Evolutionary conservation across 2,113 vertebrate genomes (phyloP).

Genomic region (Chionomys nivalis): DNA sequence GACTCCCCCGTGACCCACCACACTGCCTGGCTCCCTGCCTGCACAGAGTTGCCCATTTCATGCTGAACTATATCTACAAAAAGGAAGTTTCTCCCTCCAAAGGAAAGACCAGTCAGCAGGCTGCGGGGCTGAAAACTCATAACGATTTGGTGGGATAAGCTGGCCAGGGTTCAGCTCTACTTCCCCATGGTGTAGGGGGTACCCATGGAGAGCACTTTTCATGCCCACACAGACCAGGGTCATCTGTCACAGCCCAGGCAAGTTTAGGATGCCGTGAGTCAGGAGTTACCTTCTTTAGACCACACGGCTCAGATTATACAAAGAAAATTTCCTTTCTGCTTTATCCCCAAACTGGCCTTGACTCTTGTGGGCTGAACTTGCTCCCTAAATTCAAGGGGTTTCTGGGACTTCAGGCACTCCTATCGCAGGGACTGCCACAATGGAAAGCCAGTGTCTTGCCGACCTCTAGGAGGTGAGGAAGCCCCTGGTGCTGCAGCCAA

Average conservation of each 20-base stretch:
- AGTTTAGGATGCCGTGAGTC: neutral
- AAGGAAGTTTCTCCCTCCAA: neutral
- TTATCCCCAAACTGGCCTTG: neutral
- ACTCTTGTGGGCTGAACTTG: neutral
- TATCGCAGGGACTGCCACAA: neutral
- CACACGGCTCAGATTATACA: neutral
- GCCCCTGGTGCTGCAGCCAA: neutral
- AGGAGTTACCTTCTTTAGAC: neutral
- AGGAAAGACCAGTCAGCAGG: neutral
- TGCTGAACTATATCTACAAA: neutral
- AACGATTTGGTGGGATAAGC: neutral
- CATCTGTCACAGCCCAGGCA: neutral
- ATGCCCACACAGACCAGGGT: neutral
- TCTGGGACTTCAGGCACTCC: neutral
- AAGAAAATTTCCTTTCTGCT: neutral
- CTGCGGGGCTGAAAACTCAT: no score
- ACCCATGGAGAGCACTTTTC: neutral
- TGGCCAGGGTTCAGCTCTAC: neutral
- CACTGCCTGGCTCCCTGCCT: neutral
- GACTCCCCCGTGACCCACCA: rapidly evolving
- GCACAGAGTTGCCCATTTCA: neutral
- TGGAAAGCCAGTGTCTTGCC: neutral
- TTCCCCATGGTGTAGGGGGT: no score
- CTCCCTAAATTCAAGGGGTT: neutral
- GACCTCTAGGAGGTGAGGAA: neutral